These are phyloP conservation scores for Drosophila leontia DNA, from an alignment of 1,140 invertebrate species.

Conservation along the genomic window DNA sequence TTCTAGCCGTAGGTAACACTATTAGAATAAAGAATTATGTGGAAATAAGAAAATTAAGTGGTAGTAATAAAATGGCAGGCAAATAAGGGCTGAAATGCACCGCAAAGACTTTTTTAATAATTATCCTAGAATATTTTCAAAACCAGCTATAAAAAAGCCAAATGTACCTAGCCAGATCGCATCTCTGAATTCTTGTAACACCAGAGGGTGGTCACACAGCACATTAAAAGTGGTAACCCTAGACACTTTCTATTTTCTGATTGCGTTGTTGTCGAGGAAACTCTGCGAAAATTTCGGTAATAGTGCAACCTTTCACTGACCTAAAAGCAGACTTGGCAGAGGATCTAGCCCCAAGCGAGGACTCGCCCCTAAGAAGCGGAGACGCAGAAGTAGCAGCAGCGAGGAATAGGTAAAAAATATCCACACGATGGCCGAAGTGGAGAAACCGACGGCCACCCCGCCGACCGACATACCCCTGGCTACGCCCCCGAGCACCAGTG, in stretches of 20 bases:
- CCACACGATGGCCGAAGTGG: constrained; percentile 75
- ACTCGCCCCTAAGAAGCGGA: constrained; percentile 31
- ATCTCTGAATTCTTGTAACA: neutral
- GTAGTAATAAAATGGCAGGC: no score
- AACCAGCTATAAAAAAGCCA: no score
- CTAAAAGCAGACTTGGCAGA: neutral
- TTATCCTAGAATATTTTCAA: no score
- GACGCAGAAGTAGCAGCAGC: constrained; percentile 30
- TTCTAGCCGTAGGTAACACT: no score
- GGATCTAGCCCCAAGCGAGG: neutral
- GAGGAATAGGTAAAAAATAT: constrained; percentile 51
- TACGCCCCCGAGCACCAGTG: constrained; percentile 42
- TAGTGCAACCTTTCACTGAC: constrained; percentile 12
- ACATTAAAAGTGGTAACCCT: constrained; percentile 26
- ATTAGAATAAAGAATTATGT: no score
- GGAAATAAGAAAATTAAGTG: no score
- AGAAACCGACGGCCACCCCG: constrained; percentile 66
- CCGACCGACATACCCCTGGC: constrained; percentile 67
- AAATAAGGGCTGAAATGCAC: no score
- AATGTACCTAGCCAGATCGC: no score
- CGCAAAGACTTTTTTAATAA: no score
- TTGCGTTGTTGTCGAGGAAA: constrained; percentile 78
- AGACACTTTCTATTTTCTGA: constrained; percentile 80
- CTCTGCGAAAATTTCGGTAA: constrained; percentile 46
- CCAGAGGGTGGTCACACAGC: neutral